Conservation (phyloP, 2,888 invertebrate species). For the Spisula subtruncata region DNA sequence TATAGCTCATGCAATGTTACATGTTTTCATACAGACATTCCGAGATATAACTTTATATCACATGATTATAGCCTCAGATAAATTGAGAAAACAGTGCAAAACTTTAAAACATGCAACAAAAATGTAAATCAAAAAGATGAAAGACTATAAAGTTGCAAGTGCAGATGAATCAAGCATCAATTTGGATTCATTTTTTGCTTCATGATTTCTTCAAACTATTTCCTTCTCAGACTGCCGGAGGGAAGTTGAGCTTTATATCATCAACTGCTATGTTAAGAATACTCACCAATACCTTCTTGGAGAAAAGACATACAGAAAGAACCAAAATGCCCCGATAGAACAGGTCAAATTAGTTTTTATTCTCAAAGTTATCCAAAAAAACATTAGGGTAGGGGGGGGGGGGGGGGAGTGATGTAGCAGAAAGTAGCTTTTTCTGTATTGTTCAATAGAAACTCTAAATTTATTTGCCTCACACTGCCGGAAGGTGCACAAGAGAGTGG, state of each 20-base stretch:
- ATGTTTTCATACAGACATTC: background rate
- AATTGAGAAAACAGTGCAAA: background rate
- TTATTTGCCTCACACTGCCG: background rate
- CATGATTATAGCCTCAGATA: background rate
- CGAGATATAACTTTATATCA: background rate
- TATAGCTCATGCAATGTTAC: background rate
- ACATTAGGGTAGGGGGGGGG: no score
- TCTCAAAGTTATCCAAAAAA: no score
- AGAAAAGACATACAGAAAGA: no score
- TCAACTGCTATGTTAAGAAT: no score
- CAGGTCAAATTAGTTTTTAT: no score
- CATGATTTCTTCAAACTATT: background rate
- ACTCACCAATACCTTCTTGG: no score
- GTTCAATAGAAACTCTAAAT: no score
- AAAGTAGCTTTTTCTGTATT: no score
- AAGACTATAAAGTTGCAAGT: background rate
- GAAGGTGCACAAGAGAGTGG: background rate
- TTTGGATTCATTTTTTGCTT: background rate
- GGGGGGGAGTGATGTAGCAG: no score
- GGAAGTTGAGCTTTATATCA: no score
- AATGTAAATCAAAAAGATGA: background rate
- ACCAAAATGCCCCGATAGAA: no score
- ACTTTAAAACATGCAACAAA: constrained; percentile 6
- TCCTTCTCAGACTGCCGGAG: background rate
- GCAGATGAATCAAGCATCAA: background rate